Evolutionary conservation across 1,140 invertebrate species (phyloP), one percentile per base, ranked within the genome.

Genomic region (Liolophura sinensis): DNA sequence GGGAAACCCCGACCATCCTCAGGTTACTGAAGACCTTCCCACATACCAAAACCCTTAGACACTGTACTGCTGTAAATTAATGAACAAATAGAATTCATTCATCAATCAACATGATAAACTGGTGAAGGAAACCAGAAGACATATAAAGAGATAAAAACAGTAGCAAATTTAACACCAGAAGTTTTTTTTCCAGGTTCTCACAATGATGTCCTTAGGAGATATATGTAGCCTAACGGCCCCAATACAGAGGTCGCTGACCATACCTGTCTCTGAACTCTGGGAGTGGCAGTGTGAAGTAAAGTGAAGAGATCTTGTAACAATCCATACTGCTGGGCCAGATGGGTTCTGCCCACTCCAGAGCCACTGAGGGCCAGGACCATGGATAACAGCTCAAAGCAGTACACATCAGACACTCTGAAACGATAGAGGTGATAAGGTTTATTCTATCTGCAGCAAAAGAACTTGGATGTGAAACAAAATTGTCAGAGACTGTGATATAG

Each of bases 341-440:
- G 96, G 14, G 90, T 89, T 46, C 95, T 87, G 0, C 96, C 96
- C 0, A 97, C 94, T 0, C 90, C 88, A 69, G 94, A 97, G 5
- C 96, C 96, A 71, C 93, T 96, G n/a, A 98, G 83, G 0, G 96
- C 95, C 67, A 97, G 81, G 20, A 89, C 95, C 85, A 98, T 93
- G 0, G 94, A 97, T 11, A 98, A 85, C 93, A 98, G 95, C 86
- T 98, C 95, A 82, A 98, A 98, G 85, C 95, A 98, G 79, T 97
- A 98, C 12, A 93, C 94, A 85, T 98, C 96, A 3, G 91, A 85
- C 18, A 84, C 79, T 70, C 81, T 85, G 63, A 75, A 78, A 61
- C 16, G 51, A 50, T 25, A 47, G 31, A 40, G 31, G 31, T 5
- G 31, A 40, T 40, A 3, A 40, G 9, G 31, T 40, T n/a, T n/a